Base-by-base conservation (phyloP, 2,888 invertebrate species). In the Drosophila cracens region DNA sequence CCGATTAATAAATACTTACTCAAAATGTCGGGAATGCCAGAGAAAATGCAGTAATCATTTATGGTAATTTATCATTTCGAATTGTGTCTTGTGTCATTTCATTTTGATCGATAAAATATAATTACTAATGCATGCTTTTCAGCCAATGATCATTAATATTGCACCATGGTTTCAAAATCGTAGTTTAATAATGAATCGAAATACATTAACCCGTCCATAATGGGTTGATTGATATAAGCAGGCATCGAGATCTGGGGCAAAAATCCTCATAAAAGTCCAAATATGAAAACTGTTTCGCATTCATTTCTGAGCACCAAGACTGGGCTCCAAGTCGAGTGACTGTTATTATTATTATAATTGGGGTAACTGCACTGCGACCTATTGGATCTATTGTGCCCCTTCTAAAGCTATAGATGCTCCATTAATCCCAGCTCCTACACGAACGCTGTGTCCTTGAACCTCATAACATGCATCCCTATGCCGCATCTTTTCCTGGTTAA, bases 81-180 rank as follows among this genome's bases (percentile, higher is more conserved):
- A 18, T 49, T 49, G 49, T 27, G 49, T 49, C 27, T 49, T 25
- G 49, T 27, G 49, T 27, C 49, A 10, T 49, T 49, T 27, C 18
- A 25, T 40, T 8, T 46, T 46, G 46, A 46, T 25, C 46, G 46
- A 25, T 46, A 25, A 46, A 46, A 46, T n/a, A 43, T n/a, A n/a
- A n/a, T n/a, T 43, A 43, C n/a, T 2, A n/a, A 11, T n/a, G 11
- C 43, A n/a, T 43, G n/a, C n/a, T 11, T 4, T 2, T 7, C 16
- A 16, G 46, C 21, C 21, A 46, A 46, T 25, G 46, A 25, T 46
- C 46, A 27, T 49, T 18, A 10, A 27, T 11, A 5, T 49, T 25
- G 46, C 46, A 46, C 16, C 16, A 16, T 46, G 21, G 7, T 46
- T 25, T 46, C 13, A 21, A 21, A 21, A 6, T 11, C 11, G 11